These are phyloP conservation scores for Piliocolobus tephrosceles DNA, from an alignment of 2,113 vertebrate species.

Conservation along the genomic window DNA sequence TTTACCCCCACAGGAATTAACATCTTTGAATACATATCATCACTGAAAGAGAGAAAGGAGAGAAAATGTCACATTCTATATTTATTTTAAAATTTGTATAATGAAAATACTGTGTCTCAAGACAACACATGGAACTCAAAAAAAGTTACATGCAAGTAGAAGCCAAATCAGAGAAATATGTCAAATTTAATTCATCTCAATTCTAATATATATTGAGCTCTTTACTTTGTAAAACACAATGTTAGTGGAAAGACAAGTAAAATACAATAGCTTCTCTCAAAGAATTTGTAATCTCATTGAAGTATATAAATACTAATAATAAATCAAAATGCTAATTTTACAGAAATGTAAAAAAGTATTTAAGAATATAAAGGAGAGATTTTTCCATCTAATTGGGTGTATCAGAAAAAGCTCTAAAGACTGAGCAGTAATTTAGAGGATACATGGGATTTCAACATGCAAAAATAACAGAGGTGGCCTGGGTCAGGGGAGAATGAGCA, in stretches of 20 bases:
- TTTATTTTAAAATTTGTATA: conserved; percentile 13
- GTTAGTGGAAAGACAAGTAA: not conserved
- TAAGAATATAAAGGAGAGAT: not conserved
- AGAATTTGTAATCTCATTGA: not conserved
- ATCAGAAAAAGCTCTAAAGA: not conserved
- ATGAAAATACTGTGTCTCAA: conserved; percentile 19
- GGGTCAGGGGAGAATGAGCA: not conserved
- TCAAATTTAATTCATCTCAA: conserved; percentile 42
- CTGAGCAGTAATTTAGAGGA: not conserved
- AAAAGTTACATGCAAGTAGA: not conserved
- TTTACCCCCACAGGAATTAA: not conserved
- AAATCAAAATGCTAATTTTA: conserved; percentile 27
- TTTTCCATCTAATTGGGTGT: not conserved
- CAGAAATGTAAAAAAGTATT: not conserved
- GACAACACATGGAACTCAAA: not conserved
- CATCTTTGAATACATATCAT: not conserved
- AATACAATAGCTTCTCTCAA: not conserved
- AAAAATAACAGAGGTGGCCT: not conserved
- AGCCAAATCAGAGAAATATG: conserved; percentile 3
- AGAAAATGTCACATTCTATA: not conserved
- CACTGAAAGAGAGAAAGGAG: not conserved
- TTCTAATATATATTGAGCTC: not conserved
- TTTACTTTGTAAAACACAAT: conserved; percentile 14
- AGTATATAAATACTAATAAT: not conserved
- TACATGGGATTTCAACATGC: not conserved